Evolutionary conservation across 2,888 invertebrate genomes (phyloP).

Genomic region (Drosophila dives): DNA sequence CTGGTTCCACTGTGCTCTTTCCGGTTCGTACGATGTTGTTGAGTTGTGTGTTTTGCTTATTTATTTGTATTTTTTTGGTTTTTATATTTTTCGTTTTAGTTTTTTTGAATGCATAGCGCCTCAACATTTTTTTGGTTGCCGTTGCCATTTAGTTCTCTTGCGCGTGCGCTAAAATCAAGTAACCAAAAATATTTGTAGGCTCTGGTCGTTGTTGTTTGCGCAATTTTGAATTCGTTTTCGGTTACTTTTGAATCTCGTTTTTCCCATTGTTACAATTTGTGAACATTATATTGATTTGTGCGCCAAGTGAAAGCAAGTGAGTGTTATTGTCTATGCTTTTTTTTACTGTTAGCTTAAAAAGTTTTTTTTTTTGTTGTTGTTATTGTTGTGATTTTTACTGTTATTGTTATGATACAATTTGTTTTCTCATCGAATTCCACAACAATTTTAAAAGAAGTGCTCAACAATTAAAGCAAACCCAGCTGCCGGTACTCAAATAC

Average conservation of each 20-base stretch:
- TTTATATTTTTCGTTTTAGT: conserved; percentile 27
- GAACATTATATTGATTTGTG: conserved; percentile 47
- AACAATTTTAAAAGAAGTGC: background rate
- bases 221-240: conserved; percentile 20
- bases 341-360: background rate
- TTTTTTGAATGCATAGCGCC: conserved; percentile 53
- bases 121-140: conserved; percentile 52
- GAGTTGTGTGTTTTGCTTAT: conserved; percentile 23
- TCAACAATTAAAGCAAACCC: background rate
- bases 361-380: background rate
- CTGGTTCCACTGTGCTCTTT: conserved; percentile 33
- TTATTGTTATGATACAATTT: background rate
- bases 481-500: background rate
- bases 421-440: background rate
- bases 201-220: conserved; percentile 13
- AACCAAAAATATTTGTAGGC: conserved; percentile 41
- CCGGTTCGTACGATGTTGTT: conserved; percentile 36
- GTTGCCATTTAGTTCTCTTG: conserved; percentile 67
- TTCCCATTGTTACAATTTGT: conserved; percentile 12
- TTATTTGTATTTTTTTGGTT: conserved; percentile 17
- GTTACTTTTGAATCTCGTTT: conserved; percentile 7
- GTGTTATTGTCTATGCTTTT: conserved; percentile 17
- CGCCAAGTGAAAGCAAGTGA: conserved; percentile 63
- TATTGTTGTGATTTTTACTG: background rate
- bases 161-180: conserved; percentile 69